These are phyloP conservation scores for Carcina quercana DNA, from an alignment of 2,888 invertebrate species.

Conservation along the genomic window DNA sequence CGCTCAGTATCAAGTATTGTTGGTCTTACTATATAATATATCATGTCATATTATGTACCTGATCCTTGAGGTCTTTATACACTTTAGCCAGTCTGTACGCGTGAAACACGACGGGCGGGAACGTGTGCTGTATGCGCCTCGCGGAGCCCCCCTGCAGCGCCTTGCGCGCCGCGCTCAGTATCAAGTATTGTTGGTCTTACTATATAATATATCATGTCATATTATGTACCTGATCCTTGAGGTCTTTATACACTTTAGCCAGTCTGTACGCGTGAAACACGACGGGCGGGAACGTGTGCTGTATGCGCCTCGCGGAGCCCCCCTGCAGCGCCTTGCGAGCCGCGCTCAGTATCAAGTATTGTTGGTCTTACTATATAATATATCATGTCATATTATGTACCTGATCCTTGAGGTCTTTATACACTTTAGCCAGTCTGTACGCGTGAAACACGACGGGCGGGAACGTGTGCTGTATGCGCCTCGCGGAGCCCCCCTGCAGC, in stretches of 20 bases:
- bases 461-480: conserved; percentile 91
- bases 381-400: too few species aligned
- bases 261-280: conserved; percentile 95
- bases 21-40: too few species aligned
- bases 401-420: conserved; percentile 83
- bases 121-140: conserved; percentile 88
- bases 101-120: conserved; percentile 96
- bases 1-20: conserved; percentile 92
- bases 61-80: conserved; percentile 83
- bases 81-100: conserved; percentile 91
- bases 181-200: conserved; percentile 94
- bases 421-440: conserved; percentile 89
- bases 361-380: too few species aligned
- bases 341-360: conserved; percentile 91
- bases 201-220: too few species aligned
- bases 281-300: conserved; percentile 94
- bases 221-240: conserved; percentile 84
- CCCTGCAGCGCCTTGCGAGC: conserved; percentile 91
- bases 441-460: conserved; percentile 97
- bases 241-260: conserved; percentile 86
- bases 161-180: conserved; percentile 91
- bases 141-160: conserved; percentile 94
- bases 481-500: conserved; percentile 91
- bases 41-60: too few species aligned
- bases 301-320: conserved; percentile 93